These are phyloP conservation scores for Anas acuta DNA, from an alignment of 2,797 vertebrate genomes.

Conservation along the genomic window DNA sequence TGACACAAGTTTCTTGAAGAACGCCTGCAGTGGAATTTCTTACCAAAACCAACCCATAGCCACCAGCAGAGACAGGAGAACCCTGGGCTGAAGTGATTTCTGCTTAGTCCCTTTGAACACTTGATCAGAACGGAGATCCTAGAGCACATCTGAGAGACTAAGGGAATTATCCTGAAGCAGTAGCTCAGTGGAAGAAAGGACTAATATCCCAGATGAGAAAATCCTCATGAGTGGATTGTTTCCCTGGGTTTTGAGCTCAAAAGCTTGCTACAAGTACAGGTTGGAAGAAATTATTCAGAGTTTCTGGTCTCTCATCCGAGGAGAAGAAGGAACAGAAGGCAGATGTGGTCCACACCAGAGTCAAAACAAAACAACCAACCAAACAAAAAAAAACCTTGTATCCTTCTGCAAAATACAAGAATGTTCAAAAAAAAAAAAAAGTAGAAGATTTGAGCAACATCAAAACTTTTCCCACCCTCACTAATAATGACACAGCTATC, in stretches of 20 bases:
- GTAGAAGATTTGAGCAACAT: neutral
- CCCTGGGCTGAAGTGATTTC: neutral
- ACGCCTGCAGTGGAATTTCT: neutral
- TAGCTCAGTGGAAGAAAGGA: neutral
- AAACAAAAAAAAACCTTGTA: neutral
- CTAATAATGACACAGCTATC: neutral
- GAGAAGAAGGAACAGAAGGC: neutral
- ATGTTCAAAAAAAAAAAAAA: neutral
- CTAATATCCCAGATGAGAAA: neutral
- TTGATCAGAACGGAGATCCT: neutral
- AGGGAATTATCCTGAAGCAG: neutral
- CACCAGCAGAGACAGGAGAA: neutral
- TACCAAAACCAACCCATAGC: neutral
- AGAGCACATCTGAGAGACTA: neutral
- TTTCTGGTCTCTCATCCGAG: neutral
- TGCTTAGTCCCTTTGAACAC: fast-evolving
- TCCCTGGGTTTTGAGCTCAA: neutral
- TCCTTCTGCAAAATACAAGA: neutral
- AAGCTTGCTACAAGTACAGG: neutral
- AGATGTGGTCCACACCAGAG: neutral
- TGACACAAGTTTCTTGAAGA: neutral
- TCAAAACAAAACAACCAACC: too few species aligned
- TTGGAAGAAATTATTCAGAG: neutral
- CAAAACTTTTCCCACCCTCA: neutral
- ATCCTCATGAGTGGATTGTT: neutral